These are phyloP conservation scores for Scolopax rusticola DNA, from an alignment of 2,797 vertebrate species.

Conservation along the genomic window DNA sequence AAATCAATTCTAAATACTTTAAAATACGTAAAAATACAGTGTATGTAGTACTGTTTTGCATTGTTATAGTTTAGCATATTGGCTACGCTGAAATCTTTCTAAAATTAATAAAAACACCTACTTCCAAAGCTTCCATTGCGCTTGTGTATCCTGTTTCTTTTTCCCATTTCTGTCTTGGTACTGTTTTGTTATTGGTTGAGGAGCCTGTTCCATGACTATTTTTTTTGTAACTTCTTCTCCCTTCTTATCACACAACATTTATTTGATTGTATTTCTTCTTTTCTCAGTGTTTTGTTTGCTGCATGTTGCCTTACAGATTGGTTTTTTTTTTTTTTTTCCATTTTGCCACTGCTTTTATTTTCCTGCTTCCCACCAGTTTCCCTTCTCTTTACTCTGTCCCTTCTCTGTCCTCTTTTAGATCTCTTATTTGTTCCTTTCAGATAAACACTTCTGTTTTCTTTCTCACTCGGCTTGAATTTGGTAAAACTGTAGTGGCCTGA, in stretches of 20 bases:
- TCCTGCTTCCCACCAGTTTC: not conserved
- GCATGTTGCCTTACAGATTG: not conserved
- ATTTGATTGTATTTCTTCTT: not conserved
- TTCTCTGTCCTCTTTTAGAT: not conserved
- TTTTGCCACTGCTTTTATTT: not conserved
- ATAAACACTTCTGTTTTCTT: not conserved
- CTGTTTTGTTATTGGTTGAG: not conserved
- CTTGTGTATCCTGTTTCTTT: slow-evolving; percentile 32
- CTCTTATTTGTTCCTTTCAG: not conserved
- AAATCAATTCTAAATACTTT: not conserved
- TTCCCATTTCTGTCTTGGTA: not conserved
- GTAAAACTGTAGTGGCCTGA: not conserved
- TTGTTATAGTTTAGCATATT: slow-evolving; percentile 1
- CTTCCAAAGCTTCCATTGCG: not conserved
- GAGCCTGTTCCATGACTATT: not conserved
- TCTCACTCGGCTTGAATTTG: not conserved
- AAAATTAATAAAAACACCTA: slow-evolving; percentile 45
- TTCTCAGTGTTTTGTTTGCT: slow-evolving; percentile 15
- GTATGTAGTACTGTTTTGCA: not conserved
- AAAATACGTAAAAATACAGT: not conserved
- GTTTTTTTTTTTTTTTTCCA: not conserved
- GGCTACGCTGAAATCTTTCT: not conserved
- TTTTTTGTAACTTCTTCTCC: not conserved
- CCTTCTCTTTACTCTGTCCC: not conserved
- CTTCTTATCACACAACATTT: not conserved